Conservation (phyloP, 2,888 invertebrate genomes). For the Epirrita christyi region DNA sequence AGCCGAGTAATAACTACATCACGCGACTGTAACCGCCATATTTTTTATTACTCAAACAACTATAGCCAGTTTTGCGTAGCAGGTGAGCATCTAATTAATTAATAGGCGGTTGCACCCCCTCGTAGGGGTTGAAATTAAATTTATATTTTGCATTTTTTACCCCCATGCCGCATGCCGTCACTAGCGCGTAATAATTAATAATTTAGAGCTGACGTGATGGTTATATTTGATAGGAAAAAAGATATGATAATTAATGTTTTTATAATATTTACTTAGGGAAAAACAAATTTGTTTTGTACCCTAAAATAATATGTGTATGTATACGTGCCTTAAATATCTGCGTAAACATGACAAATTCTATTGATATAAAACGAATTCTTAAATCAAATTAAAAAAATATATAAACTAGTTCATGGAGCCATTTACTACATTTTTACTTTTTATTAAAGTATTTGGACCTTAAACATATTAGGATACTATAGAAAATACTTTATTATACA, state of each 20-base stretch:
- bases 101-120: conserved; percentile 62
- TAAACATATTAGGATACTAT: too few species aligned
- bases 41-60: conserved; percentile 53
- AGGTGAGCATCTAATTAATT: conserved; percentile 80
- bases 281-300: background rate
- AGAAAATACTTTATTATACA: too few species aligned
- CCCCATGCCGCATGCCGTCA: conserved; percentile 62
- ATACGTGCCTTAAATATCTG: too few species aligned
- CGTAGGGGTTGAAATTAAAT: conserved; percentile 73
- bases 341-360: too few species aligned
- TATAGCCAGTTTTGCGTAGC: conserved; percentile 61
- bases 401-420: too few species aligned
- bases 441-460: too few species aligned
- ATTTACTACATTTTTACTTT: too few species aligned
- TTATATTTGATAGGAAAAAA: conserved; percentile 28
- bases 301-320: too few species aligned
- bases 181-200: conserved; percentile 66
- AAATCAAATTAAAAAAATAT: too few species aligned
- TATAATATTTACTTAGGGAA: conserved; percentile 6
- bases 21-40: conserved; percentile 38
- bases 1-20: conserved; percentile 36
- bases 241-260: conserved; percentile 22
- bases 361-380: too few species aligned
- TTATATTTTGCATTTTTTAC: conserved; percentile 78
- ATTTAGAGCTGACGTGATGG: conserved; percentile 46